Conservation (phyloP, 1,140 invertebrate species). For the Pectinophora gossypiella region DNA sequence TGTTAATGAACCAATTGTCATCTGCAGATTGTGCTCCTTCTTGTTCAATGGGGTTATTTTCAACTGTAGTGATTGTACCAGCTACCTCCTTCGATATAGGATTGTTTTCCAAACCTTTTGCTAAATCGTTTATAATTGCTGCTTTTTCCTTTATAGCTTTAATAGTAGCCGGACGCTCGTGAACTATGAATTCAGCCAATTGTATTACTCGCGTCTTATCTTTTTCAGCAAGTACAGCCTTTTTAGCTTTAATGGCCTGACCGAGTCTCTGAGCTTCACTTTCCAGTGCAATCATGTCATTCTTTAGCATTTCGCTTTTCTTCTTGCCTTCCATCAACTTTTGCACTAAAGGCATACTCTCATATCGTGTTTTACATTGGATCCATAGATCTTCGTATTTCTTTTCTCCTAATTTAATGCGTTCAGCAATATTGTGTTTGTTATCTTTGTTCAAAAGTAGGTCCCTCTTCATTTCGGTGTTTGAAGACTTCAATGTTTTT, state of each 20-base stretch:
- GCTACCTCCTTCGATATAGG: constrained; percentile 13
- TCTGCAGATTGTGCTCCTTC: too few relatives aligned
- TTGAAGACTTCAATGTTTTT: constrained; percentile 44
- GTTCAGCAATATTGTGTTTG: constrained; percentile 29
- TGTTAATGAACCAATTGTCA: neutral
- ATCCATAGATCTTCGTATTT: constrained; percentile 54
- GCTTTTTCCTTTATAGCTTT: constrained; percentile 28
- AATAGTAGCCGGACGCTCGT: constrained; percentile 28
- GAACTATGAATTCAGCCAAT: constrained; percentile 37
- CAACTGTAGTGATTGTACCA: too few relatives aligned
- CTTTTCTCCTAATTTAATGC: constrained; percentile 32
- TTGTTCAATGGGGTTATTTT: too few relatives aligned
- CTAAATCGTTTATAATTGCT: constrained; percentile 24
- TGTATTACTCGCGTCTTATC: constrained; percentile 36
- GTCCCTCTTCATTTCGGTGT: constrained; percentile 51
- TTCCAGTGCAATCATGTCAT: constrained; percentile 25
- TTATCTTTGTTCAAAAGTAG: constrained; percentile 37
- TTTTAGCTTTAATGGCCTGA: constrained; percentile 29
- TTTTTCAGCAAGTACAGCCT: constrained; percentile 14
- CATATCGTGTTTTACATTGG: constrained; percentile 40
- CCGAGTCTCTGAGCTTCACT: constrained; percentile 24
- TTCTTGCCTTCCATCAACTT: constrained; percentile 29
- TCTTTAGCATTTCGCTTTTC: constrained; percentile 20
- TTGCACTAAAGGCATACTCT: constrained; percentile 47
- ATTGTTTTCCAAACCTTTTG: constrained; percentile 22